A percentile compares a stretch with the other conserved stretches of the same genome.
phyloP scores from a whole-genome alignment of 1,140 invertebrate genomes.

The Listronotus oregonensis region DNA sequence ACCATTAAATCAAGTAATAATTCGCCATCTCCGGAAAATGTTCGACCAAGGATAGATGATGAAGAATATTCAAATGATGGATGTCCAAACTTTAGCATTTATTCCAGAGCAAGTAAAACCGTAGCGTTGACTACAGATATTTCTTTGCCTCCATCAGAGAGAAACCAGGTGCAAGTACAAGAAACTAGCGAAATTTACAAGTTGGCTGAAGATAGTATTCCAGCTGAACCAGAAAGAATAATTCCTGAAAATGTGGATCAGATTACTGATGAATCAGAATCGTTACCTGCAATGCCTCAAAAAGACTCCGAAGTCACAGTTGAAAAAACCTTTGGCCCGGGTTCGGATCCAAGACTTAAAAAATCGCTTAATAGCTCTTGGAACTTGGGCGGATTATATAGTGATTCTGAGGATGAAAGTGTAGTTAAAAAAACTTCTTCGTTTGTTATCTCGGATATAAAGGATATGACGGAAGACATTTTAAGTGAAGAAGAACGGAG shows the following conservation, averaged over 20 bases:
- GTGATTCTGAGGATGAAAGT: conserved; percentile 52
- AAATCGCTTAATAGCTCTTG: background rate
- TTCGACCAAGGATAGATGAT: conserved; percentile 48
- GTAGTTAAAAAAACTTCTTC: conserved; percentile 42
- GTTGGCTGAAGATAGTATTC: background rate
- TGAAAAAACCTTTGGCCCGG: conserved; percentile 20
- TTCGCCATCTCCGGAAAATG: conserved; percentile 34
- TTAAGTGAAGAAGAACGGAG: conserved; percentile 65
- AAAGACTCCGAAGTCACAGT: conserved; percentile 12
- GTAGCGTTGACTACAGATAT: conserved; percentile 66
- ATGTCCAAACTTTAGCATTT: conserved; percentile 83
- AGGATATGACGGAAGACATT: conserved; percentile 65
- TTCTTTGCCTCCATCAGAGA: conserved; percentile 43
- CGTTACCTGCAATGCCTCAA: conserved; percentile 10
- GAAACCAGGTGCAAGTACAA: conserved; percentile 9
- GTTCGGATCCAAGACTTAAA: conserved; percentile 22
- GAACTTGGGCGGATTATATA: conserved; percentile 44
- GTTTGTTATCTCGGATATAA: conserved; percentile 50
- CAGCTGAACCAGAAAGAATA: background rate
- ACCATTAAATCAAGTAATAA: no score
- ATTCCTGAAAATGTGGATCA: conserved; percentile 2
- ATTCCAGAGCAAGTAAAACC: conserved; percentile 77
- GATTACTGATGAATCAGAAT: conserved; percentile 15
- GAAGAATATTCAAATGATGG: conserved; percentile 69
- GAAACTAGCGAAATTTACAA: background rate